Base-by-base conservation (phyloP, 2,797 vertebrate genomes). In the Balearica regulorum region DNA sequence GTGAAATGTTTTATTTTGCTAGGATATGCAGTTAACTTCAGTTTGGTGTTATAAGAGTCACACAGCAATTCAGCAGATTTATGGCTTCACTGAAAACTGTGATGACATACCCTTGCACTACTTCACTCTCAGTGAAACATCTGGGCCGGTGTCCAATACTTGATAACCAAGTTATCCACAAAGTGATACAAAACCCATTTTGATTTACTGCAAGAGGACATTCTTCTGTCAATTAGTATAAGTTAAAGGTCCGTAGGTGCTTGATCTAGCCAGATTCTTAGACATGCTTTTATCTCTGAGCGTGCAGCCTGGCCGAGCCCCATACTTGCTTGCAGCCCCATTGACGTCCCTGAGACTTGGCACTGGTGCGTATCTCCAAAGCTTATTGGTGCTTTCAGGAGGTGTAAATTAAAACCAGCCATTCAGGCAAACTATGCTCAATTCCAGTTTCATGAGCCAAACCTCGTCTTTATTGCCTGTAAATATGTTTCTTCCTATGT, bases 131-230 rank as follows among this genome's bases (percentile, higher is more conserved):
- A 19, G 35, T 57, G 53, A 48, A 90, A 15, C 11, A 4, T 20
- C 78, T 83, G 76, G 71, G 76, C 76, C 68, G 62, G 11, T 57
- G 48, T 93, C 58, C 57, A 92, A 10, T 33, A 18, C 49, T 93
- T 76, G 86, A 97, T 96, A 81, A 78, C 68, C 71, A 76, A 90
- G 43, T 77, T 87, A 76, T 75, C 18, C 49, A 69, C 17, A 41
- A 69, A 92, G 53, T 71, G 57, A 61, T 76, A 58, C 37, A 83
- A 87, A 83, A 3, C 22, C 17, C 41, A 16, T 81, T 94, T 84
- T 84, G 75, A 84, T 93, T 93, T 92, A 64, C 49, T 89, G 43
- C 73, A 94, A 88, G 90, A 96, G 46, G 61, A 79, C 14, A 35
- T 75, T 79, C 35, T 94, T 75, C 66, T 96, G 77, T 81, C 51